These are phyloP conservation scores for Lota lota DNA, from an alignment of 2,113 vertebrate genomes.

Conservation along the genomic window DNA sequence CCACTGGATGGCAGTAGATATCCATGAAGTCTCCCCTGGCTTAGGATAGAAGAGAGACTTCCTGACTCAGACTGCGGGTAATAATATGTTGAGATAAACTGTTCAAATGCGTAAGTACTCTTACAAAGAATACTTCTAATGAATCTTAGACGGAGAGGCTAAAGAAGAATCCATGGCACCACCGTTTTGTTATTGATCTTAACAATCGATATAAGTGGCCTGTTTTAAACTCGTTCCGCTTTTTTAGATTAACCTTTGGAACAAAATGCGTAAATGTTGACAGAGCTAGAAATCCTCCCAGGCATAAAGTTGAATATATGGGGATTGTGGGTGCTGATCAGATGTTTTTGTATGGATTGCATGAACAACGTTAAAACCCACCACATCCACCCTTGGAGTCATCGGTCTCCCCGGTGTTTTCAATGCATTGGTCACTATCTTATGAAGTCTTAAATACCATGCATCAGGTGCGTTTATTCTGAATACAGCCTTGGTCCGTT, in stretches of 20 bases:
- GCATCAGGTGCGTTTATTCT: too few species aligned
- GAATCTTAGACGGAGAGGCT: constrained; percentile 26
- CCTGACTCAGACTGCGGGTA: background rate
- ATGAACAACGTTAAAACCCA: too few species aligned
- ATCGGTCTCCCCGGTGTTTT: too few species aligned
- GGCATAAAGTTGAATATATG: constrained; percentile 28
- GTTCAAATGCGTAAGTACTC: background rate
- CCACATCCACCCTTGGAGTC: too few species aligned
- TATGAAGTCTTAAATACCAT: too few species aligned
- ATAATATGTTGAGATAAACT: background rate
- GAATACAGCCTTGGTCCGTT: too few species aligned
- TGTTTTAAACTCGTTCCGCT: constrained; percentile 50
- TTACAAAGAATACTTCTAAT: too few species aligned
- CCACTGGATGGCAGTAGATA: constrained; percentile 67
- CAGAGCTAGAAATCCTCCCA: constrained; percentile 24
- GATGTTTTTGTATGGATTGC: too few species aligned
- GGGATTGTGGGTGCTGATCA: background rate
- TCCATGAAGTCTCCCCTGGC: constrained; percentile 18
- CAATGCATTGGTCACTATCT: too few species aligned
- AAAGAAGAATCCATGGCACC: constrained; percentile 52
- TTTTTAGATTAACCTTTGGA: constrained; percentile 41
- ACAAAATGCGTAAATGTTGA: constrained; percentile 33
- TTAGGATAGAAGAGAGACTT: background rate
- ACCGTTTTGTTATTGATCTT: constrained; percentile 58
- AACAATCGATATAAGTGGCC: constrained; percentile 62